phyloP scores from a whole-genome alignment of 2,888 invertebrate genomes.

The Sphaerophoria rueppellii region DNA sequence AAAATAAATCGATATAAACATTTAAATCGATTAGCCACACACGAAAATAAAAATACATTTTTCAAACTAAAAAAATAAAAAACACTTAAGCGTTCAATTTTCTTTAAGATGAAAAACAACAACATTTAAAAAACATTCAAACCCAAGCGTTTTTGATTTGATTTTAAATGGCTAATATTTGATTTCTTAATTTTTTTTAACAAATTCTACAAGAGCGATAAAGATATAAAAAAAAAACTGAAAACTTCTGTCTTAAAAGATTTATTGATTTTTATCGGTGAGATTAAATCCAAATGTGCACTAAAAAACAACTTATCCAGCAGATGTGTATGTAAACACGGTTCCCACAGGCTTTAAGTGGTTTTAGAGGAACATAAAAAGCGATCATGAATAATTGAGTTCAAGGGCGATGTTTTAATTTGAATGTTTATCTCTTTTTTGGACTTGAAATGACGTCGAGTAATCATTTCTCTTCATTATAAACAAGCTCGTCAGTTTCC shows the following conservation, averaged over 20 bases:
- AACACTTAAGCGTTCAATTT: neutral
- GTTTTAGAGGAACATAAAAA: neutral
- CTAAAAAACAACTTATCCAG: constrained; percentile 19
- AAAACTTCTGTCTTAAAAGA: constrained; percentile 7
- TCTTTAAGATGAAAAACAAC: neutral
- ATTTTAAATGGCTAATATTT: neutral
- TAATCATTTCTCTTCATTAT: neutral
- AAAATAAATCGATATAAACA: constrained; percentile 38
- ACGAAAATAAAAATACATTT: constrained; percentile 77
- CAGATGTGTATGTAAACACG: constrained; percentile 20
- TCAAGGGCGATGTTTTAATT: neutral
- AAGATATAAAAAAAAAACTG: constrained; percentile 5
- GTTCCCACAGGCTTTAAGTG: constrained; percentile 24
- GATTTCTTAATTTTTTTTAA: constrained; percentile 26
- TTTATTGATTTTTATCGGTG: constrained; percentile 28
- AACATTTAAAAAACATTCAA: neutral
- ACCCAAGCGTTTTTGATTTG: constrained; percentile 10
- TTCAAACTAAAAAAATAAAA: constrained; percentile 82
- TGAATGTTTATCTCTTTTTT: neutral
- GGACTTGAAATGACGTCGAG: neutral
- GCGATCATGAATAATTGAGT: neutral
- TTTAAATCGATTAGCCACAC: constrained; percentile 36
- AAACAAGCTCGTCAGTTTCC: neutral
- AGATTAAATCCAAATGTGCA: constrained; percentile 25
- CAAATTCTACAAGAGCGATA: neutral